phyloP scores from a whole-genome alignment of 2,797 vertebrate species.

The Otolemur crassicaudatus region DNA sequence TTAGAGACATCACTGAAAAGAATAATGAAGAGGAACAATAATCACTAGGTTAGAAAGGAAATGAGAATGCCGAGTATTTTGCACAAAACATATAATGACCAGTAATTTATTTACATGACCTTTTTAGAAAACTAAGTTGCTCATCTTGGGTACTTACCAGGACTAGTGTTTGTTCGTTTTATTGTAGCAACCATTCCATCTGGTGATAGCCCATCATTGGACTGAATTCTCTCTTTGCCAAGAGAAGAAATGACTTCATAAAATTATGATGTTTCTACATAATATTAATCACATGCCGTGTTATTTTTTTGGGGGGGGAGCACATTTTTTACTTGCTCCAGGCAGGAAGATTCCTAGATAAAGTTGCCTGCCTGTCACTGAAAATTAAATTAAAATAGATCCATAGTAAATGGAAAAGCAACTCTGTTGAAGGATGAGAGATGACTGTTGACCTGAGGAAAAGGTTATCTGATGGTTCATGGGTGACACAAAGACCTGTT shows the following conservation, averaged over 20 bases:
- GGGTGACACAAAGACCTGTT: background rate
- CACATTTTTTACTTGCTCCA: slow-evolving; percentile 39
- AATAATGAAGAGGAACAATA: background rate
- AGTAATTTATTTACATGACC: background rate
- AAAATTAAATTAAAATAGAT: slow-evolving; percentile 55
- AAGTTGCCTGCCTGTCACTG: background rate
- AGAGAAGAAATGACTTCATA: slow-evolving; percentile 52
- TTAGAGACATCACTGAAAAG: slow-evolving; percentile 14
- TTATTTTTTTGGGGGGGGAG: background rate
- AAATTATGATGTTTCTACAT: slow-evolving; percentile 31
- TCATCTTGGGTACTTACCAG: background rate
- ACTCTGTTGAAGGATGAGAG: background rate
- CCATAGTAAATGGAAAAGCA: background rate
- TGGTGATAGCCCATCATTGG: slow-evolving; percentile 1
- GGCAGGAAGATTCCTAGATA: slow-evolving; percentile 23
- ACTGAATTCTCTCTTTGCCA: slow-evolving; percentile 11
- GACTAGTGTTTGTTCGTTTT: background rate
- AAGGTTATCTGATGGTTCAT: background rate
- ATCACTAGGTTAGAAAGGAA: background rate
- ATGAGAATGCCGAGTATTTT: slow-evolving; percentile 1
- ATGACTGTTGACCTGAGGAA: background rate
- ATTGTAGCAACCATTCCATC: slow-evolving; percentile 19
- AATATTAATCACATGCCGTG: slow-evolving; percentile 53
- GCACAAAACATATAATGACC: background rate
- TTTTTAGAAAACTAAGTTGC: background rate